phyloP scores from a whole-genome alignment of 2,113 vertebrate genomes.

The Oxyruncus cristatus region DNA sequence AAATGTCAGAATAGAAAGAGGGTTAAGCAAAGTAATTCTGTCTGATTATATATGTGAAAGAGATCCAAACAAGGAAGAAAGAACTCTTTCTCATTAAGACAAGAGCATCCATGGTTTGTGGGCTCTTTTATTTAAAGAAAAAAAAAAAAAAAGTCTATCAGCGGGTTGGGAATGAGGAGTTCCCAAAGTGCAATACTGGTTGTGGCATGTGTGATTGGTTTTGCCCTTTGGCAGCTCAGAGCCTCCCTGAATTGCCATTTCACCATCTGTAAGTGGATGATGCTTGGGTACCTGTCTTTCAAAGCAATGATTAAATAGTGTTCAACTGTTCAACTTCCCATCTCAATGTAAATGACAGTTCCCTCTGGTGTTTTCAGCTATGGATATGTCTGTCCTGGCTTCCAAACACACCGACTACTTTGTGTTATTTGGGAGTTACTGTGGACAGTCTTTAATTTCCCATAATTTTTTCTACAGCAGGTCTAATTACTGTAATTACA shows the following conservation, averaged over 20 bases:
- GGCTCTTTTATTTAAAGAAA: background rate
- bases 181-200: background rate
- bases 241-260: background rate
- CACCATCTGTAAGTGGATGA: background rate
- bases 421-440: background rate
- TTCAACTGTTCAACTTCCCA: background rate
- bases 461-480: background rate
- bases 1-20: background rate
- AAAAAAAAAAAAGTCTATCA: background rate
- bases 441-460: background rate
- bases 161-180: background rate
- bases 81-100: background rate
- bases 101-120: background rate
- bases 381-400: background rate
- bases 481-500: conserved; percentile 1
- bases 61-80: background rate
- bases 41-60: background rate
- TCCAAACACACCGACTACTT: background rate
- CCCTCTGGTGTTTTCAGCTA: background rate
- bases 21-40: background rate
- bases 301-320: background rate
- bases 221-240: background rate
- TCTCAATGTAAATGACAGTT: background rate
- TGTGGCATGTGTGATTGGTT: background rate
- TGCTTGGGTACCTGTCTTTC: background rate